A percentile compares a stretch with the other conserved stretches of the same genome.
Conservation (phyloP, 2,888 invertebrate species). For the Amblyjoppa proteus region DNA sequence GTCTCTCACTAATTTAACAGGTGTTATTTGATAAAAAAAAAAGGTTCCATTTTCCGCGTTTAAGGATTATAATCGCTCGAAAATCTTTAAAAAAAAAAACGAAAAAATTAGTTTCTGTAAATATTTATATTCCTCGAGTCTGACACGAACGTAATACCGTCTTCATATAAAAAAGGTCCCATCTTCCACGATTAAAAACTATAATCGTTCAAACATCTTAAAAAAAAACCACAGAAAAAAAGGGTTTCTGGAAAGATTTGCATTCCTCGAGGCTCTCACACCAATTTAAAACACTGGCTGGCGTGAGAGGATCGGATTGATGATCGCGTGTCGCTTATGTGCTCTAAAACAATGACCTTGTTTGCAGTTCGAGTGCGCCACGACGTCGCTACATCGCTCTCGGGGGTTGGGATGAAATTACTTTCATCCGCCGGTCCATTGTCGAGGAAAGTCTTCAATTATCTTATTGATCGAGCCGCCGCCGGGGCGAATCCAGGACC, state of each 20-base stretch:
- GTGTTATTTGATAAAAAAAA: too few relatives aligned
- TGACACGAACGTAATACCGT: too few relatives aligned
- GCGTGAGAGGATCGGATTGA: slow-evolving; percentile 38
- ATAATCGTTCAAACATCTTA: too few relatives aligned
- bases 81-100: too few relatives aligned
- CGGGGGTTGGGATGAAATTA: slow-evolving; percentile 72
- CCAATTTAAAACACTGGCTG: slow-evolving; percentile 32
- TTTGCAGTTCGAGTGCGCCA: slow-evolving; percentile 60
- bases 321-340: slow-evolving; percentile 35
- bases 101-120: too few relatives aligned
- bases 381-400: neutral
- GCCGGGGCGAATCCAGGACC: slow-evolving; percentile 66
- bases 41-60: too few relatives aligned
- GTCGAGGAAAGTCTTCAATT: slow-evolving; percentile 80
- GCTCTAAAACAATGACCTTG: slow-evolving; percentile 60
- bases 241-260: neutral
- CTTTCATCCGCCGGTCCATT: slow-evolving; percentile 76
- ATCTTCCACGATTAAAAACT: too few relatives aligned
- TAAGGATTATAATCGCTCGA: too few relatives aligned
- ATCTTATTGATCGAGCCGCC: slow-evolving; percentile 79
- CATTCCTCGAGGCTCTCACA: slow-evolving; percentile 17
- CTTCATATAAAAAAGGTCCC: too few relatives aligned
- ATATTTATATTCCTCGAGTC: too few relatives aligned
- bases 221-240: neutral
- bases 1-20: too few relatives aligned